Percentiles rank a stretch among this genome's conserved stretches.
Conservation (phyloP, 2,888 invertebrate genomes). For the Leucophora obtusa region DNA sequence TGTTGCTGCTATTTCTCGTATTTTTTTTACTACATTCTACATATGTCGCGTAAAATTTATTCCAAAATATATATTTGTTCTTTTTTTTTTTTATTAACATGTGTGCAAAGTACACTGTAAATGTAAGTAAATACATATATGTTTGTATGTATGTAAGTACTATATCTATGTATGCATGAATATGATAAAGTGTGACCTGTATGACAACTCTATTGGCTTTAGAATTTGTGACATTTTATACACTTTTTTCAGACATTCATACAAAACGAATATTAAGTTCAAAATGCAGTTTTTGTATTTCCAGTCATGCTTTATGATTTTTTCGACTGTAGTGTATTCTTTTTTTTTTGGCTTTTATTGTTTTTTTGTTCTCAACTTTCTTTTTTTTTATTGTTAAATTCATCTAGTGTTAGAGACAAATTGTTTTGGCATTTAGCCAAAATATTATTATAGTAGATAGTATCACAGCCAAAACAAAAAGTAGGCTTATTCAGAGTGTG, state of each 20-base stretch:
- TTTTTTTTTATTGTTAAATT: conserved; percentile 30
- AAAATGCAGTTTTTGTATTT: conserved; percentile 59
- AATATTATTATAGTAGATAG: conserved; percentile 64
- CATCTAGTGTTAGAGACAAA: conserved; percentile 63
- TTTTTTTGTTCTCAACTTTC: conserved; percentile 6
- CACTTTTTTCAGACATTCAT: conserved; percentile 23
- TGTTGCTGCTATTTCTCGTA: neutral
- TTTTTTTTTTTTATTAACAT: neutral
- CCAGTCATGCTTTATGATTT: conserved; percentile 60
- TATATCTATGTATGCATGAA: neutral
- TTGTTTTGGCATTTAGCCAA: conserved; percentile 72
- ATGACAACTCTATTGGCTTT: conserved; percentile 62
- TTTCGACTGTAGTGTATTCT: conserved; percentile 48
- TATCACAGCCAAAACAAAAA: conserved; percentile 60
- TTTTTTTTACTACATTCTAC: neutral
- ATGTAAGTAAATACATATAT: no score
- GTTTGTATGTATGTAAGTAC: neutral
- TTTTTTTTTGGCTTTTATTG: conserved; percentile 16
- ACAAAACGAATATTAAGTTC: conserved; percentile 41
- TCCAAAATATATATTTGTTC: neutral
- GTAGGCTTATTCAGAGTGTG: conserved; percentile 43
- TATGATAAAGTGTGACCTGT: conserved; percentile 59
- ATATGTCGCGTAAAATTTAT: conserved; percentile 44
- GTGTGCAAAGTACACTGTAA: no score
- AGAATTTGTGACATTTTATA: conserved; percentile 60